Evolutionary conservation across 2,113 vertebrate genomes (phyloP), one percentile per base, ranked within the genome.

Genomic region (Hippoglossus stenolepis): DNA sequence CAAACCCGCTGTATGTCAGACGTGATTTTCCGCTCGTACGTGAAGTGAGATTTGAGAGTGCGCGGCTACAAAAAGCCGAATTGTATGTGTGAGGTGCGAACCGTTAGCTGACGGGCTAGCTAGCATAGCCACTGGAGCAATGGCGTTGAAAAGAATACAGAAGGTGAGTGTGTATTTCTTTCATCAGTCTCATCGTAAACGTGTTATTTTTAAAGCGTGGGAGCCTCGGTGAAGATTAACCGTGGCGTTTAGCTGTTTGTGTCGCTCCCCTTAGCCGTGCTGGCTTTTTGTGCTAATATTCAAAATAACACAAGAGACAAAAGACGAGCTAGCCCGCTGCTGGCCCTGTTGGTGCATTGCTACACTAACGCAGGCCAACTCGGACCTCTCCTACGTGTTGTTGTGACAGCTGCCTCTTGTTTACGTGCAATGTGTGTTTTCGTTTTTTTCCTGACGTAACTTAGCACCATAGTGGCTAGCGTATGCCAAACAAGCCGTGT

Each of bases 121-220:
- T 85, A 85, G 91, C 88, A 68, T 80, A 93, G 92, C 92, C 90
- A 87, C 86, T 89, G 74, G 90, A 89, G 91, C 90, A 92, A 95
- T 95, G 95, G 95, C 95, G 94, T 93, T 95, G 94, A 95, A 95
- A 92, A 92, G 95, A 92, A 95, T 95, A 87, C 95, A 95, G 89
- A 95, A 95, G 95, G 95, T 95, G 90, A 95, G 95, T 93, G 70
- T 83, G 63, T 85, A 15, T 85, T 73, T 88, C n/a, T 57, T 73
- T 70, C 6, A 23, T 14, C 24, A 28, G 17, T 5, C 9, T 15
- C 8, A 31, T 18, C 1, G 6, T 17, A 0, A 15, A 21, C 0
- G 0, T 54, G 53, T 21, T 20, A 6, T 23, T 2, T 26, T 2
- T 20, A 15, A 51, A 8, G 0, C 18, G 4, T 79, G 1, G 1